Conservation (phyloP, 1,140 invertebrate genomes). For the Anadara kagoshimensis region DNA sequence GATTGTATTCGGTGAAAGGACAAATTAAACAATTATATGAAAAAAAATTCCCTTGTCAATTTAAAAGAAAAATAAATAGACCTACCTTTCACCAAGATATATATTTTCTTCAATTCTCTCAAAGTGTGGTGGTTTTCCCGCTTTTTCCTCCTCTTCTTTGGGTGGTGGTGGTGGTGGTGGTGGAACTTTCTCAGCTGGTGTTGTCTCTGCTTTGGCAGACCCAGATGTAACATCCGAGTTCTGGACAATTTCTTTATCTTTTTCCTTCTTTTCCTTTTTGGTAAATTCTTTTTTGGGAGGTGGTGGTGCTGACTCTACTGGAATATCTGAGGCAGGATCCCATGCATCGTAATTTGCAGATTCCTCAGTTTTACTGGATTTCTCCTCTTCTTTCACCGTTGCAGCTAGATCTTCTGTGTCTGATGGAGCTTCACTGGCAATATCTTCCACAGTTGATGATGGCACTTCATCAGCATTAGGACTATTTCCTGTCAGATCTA, state of each 20-base stretch:
- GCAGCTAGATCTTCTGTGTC: conserved; percentile 18
- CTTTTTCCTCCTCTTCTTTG: conserved; percentile 35
- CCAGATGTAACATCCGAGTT: conserved; percentile 24
- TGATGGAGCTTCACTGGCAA: conserved; percentile 4
- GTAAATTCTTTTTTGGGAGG: neutral
- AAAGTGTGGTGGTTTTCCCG: conserved; percentile 85
- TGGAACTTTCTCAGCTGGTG: neutral
- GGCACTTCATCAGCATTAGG: conserved; percentile 26
- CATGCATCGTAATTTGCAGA: conserved; percentile 37
- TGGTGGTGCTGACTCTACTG: conserved; percentile 12
- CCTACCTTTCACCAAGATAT: conserved; percentile 78
- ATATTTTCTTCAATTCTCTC: conserved; percentile 88
- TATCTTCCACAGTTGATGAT: conserved; percentile 11
- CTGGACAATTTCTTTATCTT: conserved; percentile 27
- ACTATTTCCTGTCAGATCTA: conserved; percentile 75
- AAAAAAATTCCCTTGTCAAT: neutral
- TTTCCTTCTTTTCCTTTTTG: conserved; percentile 33
- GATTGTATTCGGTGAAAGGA: neutral
- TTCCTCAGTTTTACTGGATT: neutral
- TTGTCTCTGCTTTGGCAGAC: conserved; percentile 14
- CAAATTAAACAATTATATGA: neutral
- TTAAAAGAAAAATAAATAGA: neutral
- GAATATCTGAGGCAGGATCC: conserved; percentile 40
- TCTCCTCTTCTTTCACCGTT: conserved; percentile 33
- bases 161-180: no score